Evolutionary conservation across 2,888 invertebrate genomes (phyloP), one percentile per base, ranked within the genome.

Genomic region (Gastracanthus pulcherrimus): DNA sequence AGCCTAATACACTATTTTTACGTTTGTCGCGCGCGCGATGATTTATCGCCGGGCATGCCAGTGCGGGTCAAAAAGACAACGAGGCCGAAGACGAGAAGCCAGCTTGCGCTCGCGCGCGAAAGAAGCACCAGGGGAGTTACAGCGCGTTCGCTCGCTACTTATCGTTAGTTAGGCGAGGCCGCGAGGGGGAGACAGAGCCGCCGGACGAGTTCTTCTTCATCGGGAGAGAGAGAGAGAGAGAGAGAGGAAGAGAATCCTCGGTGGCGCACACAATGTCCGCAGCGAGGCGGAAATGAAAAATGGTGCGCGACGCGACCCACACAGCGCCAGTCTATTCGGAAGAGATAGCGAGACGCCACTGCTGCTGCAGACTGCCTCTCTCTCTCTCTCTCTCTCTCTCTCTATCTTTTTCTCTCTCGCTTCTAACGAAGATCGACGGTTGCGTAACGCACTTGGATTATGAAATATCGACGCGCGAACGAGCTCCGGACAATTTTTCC

Each of bases 21-120:
- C 85, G 88, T 87, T 86, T 87, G 88, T 85, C 85, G 85, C 75
- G 16, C 85, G 84, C 84, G 84, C 83, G 86, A 88, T 88, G 89
- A 89, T 89, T 87, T 87, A 89, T 89, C 86, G 86, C 34, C 60
- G 26, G 26, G 38, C 34, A 7, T n/a, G 31, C 9, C 48, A n/a
- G n/a, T n/a, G 11, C 62, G 58, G 31, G 38, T 60, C 62, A 58
- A 70, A 77, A 77, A 62, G 62, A 77, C 34, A 38, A 36, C 26
- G 38, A n/a, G n/a, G n/a, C n/a, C n/a, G n/a, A n/a, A n/a, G n/a
- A n/a, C n/a, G 38, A 26, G 41, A 19, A 60, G 26, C 7, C 23
- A 55, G n/a, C n/a, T n/a, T n/a, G n/a, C n/a, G n/a, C n/a, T n/a
- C n/a, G 11, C 31, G 9, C n/a, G 23, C 67, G n/a, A 60, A 4